These are phyloP conservation scores for Petrophora chlorosata DNA, from an alignment of 2,888 invertebrate genomes.

Conservation along the genomic window DNA sequence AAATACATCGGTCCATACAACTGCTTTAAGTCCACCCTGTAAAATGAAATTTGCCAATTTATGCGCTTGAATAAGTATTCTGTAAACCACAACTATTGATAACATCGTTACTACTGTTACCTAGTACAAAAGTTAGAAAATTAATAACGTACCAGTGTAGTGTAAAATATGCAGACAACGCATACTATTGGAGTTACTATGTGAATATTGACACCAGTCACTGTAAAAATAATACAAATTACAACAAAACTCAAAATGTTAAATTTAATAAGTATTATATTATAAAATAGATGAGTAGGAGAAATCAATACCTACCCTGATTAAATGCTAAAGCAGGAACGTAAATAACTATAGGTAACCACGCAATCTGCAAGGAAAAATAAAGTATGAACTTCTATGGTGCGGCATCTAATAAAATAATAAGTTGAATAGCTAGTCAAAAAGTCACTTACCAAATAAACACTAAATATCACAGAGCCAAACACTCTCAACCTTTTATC, in stretches of 20 bases:
- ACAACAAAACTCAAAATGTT: background rate
- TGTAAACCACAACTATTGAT: too few relatives aligned
- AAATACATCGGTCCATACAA: conserved; percentile 89
- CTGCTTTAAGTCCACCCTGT: conserved; percentile 87
- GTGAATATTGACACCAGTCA: conserved; percentile 90
- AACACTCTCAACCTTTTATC: conserved; percentile 86
- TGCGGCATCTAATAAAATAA: too few relatives aligned
- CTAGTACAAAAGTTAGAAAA: too few relatives aligned
- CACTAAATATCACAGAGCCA: conserved; percentile 86
- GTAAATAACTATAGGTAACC: conserved; percentile 89
- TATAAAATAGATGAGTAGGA: too few relatives aligned
- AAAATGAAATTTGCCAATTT: conserved; percentile 22
- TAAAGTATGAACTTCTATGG: too few relatives aligned
- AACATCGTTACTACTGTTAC: too few relatives aligned
- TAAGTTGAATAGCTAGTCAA: conserved; percentile 41
- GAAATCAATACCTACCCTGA: conserved; percentile 83
- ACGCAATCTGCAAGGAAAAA: conserved; percentile 82
- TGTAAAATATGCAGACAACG: conserved; percentile 91
- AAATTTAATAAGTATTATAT: background rate
- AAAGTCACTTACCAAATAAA: conserved; percentile 84
- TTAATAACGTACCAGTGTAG: conserved; percentile 88
- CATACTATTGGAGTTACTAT: conserved; percentile 89
- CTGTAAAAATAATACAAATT: conserved; percentile 64
- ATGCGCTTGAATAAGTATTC: too few relatives aligned
- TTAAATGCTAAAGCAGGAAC: conserved; percentile 89